phyloP scores from a whole-genome alignment of 2,888 invertebrate genomes.

The Tetranychus piercei region DNA sequence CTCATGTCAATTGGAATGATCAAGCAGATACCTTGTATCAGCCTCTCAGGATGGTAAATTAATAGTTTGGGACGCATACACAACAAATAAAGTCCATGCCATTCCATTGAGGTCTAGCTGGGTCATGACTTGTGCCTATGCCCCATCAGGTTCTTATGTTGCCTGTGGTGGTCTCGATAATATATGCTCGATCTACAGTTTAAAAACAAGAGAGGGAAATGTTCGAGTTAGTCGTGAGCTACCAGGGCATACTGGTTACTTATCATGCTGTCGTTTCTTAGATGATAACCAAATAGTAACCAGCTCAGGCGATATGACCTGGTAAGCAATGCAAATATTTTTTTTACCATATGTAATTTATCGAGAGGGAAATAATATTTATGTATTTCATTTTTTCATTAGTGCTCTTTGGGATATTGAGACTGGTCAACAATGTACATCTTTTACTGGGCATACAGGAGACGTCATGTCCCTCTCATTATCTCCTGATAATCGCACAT shows the following conservation, averaged over 20 bases:
- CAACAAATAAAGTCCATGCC: slow-evolving; percentile 96
- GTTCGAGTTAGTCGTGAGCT: slow-evolving; percentile 96
- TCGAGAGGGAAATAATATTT: neutral
- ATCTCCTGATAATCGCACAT: slow-evolving; percentile 93
- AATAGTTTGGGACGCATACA: slow-evolving; percentile 99
- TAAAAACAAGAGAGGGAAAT: slow-evolving; percentile 96
- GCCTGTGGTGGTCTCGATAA: slow-evolving; percentile 99
- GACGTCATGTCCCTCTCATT: slow-evolving; percentile 98
- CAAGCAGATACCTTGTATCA: slow-evolving; percentile 74
- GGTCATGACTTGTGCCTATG: slow-evolving; percentile 99
- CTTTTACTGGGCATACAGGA: slow-evolving; percentile 96
- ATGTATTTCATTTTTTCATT: slow-evolving; percentile 29
- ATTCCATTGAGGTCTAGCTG: slow-evolving; percentile 98
- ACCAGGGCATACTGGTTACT: slow-evolving; percentile 96
- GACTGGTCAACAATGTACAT: slow-evolving; percentile 96
- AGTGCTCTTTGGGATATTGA: slow-evolving; percentile 99
- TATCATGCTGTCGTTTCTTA: slow-evolving; percentile 98
- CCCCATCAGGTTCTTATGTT: slow-evolving; percentile 95
- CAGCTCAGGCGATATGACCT: slow-evolving; percentile 99
- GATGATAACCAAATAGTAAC: slow-evolving; percentile 99
- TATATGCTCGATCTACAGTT: slow-evolving; percentile 87
- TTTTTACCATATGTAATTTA: neutral
- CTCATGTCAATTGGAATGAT: slow-evolving; percentile 12
- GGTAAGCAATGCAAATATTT: slow-evolving; percentile 38
- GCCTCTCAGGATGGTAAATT: slow-evolving; percentile 99